Conservation (phyloP, 2,113 vertebrate genomes). For the Desmodus rotundus region DNA sequence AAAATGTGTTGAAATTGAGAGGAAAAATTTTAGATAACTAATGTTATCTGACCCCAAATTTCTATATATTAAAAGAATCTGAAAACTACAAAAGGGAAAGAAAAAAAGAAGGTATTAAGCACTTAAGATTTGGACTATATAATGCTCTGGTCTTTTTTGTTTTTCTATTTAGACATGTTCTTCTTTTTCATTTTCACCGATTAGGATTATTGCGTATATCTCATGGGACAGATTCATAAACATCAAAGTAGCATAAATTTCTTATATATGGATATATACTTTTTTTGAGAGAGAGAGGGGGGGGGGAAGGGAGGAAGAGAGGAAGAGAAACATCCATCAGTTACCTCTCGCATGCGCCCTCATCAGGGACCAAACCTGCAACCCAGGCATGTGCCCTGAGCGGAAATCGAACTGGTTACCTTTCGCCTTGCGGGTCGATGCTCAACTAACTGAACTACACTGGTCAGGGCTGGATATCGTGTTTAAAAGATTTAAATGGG, state of each 20-base stretch:
- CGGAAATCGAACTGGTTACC: too few species aligned
- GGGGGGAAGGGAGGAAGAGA: too few species aligned
- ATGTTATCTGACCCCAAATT: neutral
- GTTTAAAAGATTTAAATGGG: neutral
- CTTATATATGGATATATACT: neutral
- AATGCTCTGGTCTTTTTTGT: neutral
- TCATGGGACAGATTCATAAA: neutral
- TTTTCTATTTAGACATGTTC: neutral
- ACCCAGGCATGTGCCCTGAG: too few species aligned
- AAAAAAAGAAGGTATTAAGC: neutral
- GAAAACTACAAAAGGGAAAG: neutral
- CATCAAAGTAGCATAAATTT: neutral
- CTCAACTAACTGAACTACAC: too few species aligned
- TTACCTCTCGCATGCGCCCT: too few species aligned
- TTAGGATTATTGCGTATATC: neutral
- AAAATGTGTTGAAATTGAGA: neutral
- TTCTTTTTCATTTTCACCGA: neutral
- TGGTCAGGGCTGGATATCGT: neutral
- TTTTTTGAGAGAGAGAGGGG: too few species aligned
- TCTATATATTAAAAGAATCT: neutral
- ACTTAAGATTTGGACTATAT: neutral
- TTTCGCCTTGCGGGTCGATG: too few species aligned
- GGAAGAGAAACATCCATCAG: too few species aligned
- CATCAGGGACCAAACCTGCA: too few species aligned
- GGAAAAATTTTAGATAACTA: neutral